Evolutionary conservation across 2,113 vertebrate species (phyloP).

Genomic region (Ibidorhyncha struthersii): DNA sequence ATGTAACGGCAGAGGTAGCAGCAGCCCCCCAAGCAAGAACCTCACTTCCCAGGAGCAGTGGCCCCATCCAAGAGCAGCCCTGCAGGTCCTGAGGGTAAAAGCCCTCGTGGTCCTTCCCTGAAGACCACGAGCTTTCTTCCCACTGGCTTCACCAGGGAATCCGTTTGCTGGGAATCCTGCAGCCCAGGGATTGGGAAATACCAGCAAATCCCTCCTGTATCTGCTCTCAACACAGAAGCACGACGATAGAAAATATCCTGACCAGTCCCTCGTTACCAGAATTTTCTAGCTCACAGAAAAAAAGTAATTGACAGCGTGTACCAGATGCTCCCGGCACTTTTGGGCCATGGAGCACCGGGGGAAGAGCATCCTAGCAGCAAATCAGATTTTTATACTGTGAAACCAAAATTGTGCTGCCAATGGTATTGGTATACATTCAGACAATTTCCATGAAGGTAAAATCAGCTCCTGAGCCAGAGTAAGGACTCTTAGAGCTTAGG

Average conservation of each 20-base stretch:
- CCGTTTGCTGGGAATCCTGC: neutral
- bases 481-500: neutral
- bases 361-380: neutral
- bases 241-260: neutral
- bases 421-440: neutral
- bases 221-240: neutral
- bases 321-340: neutral
- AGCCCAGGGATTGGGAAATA: neutral
- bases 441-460: neutral
- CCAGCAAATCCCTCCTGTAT: neutral
- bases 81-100: slow-evolving; percentile 20
- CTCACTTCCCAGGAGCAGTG: neutral
- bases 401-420: neutral
- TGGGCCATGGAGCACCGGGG: neutral
- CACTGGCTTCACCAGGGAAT: neutral
- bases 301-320: neutral
- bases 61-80: neutral
- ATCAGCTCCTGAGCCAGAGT: neutral
- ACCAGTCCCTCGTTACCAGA: neutral
- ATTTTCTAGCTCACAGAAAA: neutral
- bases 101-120: neutral
- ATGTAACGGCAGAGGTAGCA: neutral
- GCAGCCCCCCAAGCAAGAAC: neutral
- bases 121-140: neutral
- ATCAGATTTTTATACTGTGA: neutral